These are phyloP conservation scores for Oikopleura dioica DNA, from an alignment of 23 tunicate species.

Conservation along the genomic window DNA sequence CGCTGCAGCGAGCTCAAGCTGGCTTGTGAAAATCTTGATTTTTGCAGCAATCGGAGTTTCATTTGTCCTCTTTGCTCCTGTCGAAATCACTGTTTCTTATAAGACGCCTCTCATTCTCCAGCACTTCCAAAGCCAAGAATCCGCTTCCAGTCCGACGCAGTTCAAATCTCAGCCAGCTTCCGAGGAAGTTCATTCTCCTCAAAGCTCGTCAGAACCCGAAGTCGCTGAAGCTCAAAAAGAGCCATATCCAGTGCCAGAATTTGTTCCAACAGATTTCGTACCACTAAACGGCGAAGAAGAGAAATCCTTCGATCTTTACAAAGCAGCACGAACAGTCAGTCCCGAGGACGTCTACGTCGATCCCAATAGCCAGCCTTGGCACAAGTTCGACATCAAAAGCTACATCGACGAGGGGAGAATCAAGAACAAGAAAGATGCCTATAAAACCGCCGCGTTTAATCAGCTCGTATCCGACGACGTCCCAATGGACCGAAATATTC, in stretches of 20 bases:
- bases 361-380: background rate
- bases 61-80: too few species aligned
- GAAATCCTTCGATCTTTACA: background rate
- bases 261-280: background rate
- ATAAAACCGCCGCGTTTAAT: constrained; percentile 2
- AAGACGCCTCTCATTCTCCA: too few species aligned
- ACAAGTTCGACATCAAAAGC: background rate
- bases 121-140: too few species aligned
- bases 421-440: background rate
- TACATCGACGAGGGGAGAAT: constrained; percentile 4
- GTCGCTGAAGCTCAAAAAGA: too few species aligned
- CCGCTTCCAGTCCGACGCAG: too few species aligned
- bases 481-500: background rate
- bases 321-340: background rate
- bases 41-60: too few species aligned
- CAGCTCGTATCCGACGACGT: background rate
- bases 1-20: too few species aligned
- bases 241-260: background rate
- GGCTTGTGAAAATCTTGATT: too few species aligned
- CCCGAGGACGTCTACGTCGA: constrained; percentile 3
- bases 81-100: too few species aligned
- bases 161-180: too few species aligned
- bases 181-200: too few species aligned
- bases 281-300: background rate
- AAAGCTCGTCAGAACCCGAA: too few species aligned